Percentiles rank a stretch among this genome's conserved stretches.
Conservation (phyloP, 2,888 invertebrate genomes). For the Chalcis sispes region DNA sequence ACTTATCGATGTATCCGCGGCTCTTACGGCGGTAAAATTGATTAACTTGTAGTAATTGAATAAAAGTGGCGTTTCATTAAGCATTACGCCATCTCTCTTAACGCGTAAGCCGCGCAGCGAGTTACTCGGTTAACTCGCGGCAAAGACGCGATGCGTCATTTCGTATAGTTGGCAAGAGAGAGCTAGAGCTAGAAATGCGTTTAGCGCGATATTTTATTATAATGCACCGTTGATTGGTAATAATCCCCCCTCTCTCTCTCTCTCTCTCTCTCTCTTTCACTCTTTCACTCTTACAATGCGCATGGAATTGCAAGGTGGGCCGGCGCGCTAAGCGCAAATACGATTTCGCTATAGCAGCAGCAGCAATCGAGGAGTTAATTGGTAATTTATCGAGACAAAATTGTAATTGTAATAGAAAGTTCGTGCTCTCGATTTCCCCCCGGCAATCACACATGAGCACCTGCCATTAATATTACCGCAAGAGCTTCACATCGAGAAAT, state of each 20-base stretch:
- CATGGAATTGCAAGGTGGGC: too few relatives aligned
- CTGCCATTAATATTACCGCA: not conserved
- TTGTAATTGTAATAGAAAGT: slow-evolving; percentile 27
- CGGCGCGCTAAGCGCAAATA: not conserved
- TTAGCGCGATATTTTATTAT: too few relatives aligned
- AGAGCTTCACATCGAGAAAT: not conserved
- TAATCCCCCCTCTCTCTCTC: too few relatives aligned
- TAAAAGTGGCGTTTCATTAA: slow-evolving; percentile 21
- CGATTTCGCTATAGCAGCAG: not conserved
- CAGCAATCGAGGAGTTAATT: slow-evolving; percentile 42
- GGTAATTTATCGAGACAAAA: slow-evolving; percentile 42
- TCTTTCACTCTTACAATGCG: slow-evolving; percentile 9
- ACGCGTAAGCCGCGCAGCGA: too few relatives aligned
- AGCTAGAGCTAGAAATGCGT: too few relatives aligned
- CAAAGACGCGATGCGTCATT: slow-evolving; percentile 2
- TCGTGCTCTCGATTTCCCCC: not conserved
- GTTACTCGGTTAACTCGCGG: not conserved
- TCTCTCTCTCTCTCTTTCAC: too few relatives aligned
- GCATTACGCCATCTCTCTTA: slow-evolving; percentile 21
- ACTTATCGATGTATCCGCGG: slow-evolving; percentile 16
- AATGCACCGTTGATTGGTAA: too few relatives aligned
- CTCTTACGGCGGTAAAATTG: not conserved
- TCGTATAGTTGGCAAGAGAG: too few relatives aligned
- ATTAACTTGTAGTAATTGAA: slow-evolving; percentile 30
- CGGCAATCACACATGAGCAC: not conserved